Conservation (phyloP, 2,113 vertebrate genomes). For the Pseudopipra pipra region DNA sequence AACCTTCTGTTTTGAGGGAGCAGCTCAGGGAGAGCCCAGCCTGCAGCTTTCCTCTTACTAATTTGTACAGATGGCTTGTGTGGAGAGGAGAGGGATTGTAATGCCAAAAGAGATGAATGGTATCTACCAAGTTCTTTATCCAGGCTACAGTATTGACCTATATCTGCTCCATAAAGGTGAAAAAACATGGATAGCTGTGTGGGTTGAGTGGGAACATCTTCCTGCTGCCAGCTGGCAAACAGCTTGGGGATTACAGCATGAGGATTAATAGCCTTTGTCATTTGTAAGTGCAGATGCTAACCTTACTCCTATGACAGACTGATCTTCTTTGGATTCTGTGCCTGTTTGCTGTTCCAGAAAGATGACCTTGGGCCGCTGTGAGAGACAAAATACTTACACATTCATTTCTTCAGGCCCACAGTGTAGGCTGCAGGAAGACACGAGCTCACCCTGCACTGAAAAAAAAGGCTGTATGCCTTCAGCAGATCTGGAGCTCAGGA, state of each 20-base stretch:
- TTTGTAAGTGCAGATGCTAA: slow-evolving; percentile 68
- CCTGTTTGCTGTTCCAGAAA: slow-evolving; percentile 65
- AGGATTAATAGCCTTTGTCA: slow-evolving; percentile 71
- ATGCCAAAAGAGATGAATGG: slow-evolving; percentile 3
- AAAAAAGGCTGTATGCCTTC: not conserved
- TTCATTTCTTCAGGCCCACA: slow-evolving; percentile 36
- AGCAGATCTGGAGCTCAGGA: not conserved
- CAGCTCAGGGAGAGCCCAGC: not conserved
- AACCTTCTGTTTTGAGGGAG: not conserved
- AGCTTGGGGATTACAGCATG: slow-evolving; percentile 65
- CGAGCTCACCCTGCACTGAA: not conserved
- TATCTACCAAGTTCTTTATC: not conserved
- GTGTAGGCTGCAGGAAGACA: slow-evolving; percentile 1
- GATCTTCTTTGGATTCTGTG: slow-evolving; percentile 63
- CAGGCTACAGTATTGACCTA: slow-evolving; percentile 36
- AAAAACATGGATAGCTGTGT: slow-evolving; percentile 56
- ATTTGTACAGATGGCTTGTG: not conserved
- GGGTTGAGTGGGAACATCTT: slow-evolving; percentile 46
- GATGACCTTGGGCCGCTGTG: slow-evolving; percentile 63
- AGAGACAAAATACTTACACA: slow-evolving; percentile 64
- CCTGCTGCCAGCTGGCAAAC: slow-evolving; percentile 66
- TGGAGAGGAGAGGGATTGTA: not conserved
- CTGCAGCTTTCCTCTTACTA: not conserved
- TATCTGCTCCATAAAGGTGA: slow-evolving; percentile 61
- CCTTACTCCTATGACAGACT: slow-evolving; percentile 65